Conservation (phyloP, 2,113 vertebrate genomes). For the Stegostoma tigrinum region DNA sequence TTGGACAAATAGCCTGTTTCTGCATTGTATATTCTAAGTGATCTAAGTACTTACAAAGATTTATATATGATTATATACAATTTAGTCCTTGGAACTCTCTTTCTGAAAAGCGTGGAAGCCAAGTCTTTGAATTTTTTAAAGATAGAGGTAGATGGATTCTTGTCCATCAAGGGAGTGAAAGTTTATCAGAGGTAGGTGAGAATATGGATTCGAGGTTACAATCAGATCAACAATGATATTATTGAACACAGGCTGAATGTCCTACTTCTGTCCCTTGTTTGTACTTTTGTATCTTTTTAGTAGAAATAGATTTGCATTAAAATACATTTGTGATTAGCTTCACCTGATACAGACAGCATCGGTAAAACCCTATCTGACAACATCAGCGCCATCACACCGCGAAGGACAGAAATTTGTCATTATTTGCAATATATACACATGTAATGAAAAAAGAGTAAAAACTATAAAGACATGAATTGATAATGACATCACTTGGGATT, state of each 20-base stretch:
- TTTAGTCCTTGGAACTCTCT: background rate
- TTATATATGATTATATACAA: background rate
- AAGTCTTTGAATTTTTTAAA: too few relatives aligned
- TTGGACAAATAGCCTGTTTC: background rate
- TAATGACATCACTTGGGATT: background rate
- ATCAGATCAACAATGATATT: too few relatives aligned
- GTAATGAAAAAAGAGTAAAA: background rate
- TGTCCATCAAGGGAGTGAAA: too few relatives aligned
- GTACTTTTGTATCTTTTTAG: too few relatives aligned
- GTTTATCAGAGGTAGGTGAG: too few relatives aligned
- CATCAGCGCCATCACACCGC: background rate
- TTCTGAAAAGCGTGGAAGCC: too few relatives aligned
- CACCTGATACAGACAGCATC: background rate
- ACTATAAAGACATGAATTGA: background rate
- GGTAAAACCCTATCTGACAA: background rate
- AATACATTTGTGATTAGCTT: background rate
- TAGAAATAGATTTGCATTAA: background rate
- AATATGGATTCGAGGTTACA: too few relatives aligned
- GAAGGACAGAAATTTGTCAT: background rate
- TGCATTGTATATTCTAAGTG: background rate
- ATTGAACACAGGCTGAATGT: too few relatives aligned
- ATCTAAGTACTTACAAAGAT: background rate
- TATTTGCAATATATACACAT: background rate
- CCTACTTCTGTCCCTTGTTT: too few relatives aligned
- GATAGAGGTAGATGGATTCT: too few relatives aligned